Evolutionary conservation across 2,888 invertebrate genomes (phyloP).

Genomic region (Ecliptopera silaceata): DNA sequence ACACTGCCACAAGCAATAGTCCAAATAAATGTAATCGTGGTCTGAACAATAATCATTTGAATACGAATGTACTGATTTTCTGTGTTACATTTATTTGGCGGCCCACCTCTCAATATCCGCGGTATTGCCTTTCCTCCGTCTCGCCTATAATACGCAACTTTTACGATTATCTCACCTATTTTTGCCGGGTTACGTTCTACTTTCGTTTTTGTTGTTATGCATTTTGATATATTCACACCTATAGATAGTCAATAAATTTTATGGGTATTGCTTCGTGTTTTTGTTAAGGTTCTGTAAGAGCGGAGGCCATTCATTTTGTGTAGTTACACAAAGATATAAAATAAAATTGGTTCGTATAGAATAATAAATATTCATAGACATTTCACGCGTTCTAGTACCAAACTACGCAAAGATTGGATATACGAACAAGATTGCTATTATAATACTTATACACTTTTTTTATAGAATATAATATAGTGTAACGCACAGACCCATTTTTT

Average conservation of each 20-base stretch:
- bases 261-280: not conserved
- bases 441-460: too few species aligned
- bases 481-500: too few species aligned
- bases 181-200: conserved; percentile 33
- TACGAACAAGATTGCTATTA: too few species aligned
- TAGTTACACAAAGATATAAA: too few species aligned
- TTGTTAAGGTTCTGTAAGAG: not conserved
- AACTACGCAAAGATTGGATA: too few species aligned
- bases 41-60: conserved; percentile 80
- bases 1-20: conserved; percentile 50
- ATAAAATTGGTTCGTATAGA: too few species aligned
- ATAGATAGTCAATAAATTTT: conserved; percentile 2
- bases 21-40: conserved; percentile 76
- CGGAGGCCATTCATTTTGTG: too few species aligned
- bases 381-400: too few species aligned
- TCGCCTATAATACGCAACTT: conserved; percentile 40
- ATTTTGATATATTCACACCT: conserved; percentile 20
- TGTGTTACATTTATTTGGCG: conserved; percentile 41
- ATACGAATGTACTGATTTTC: conserved; percentile 78
- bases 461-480: too few species aligned
- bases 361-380: too few species aligned
- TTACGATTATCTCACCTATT: conserved; percentile 47
- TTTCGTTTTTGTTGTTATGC: conserved; percentile 35
- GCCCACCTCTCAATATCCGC: conserved; percentile 44
- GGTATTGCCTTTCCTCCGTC: conserved; percentile 40